A percentile compares a stretch with the other conserved stretches of the same genome.
Conservation (phyloP, 2,797 vertebrate genomes). For the Gouania willdenowi region DNA sequence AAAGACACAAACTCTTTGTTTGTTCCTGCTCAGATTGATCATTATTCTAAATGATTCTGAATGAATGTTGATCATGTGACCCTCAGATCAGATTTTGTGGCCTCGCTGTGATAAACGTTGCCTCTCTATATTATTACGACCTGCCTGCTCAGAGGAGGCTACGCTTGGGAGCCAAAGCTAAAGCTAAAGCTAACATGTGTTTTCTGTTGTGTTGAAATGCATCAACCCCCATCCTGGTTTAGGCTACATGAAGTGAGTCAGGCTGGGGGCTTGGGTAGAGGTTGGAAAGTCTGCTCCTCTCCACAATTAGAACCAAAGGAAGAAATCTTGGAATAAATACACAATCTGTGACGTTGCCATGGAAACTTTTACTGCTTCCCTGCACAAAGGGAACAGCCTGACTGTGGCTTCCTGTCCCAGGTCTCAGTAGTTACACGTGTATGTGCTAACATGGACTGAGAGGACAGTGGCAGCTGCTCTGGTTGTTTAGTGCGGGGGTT, state of each 20-base stretch:
- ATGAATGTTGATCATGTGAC: no score
- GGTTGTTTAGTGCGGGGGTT: no score
- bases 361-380: slow-evolving; percentile 42
- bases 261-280: slow-evolving; percentile 6
- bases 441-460: slow-evolving; percentile 9
- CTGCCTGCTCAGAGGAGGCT: slow-evolving; percentile 8
- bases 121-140: no score
- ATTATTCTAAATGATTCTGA: no score
- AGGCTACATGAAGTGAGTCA: slow-evolving; percentile 40
- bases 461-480: not conserved
- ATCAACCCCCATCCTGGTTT: slow-evolving; percentile 23
- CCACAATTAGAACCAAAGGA: slow-evolving; percentile 17
- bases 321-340: slow-evolving; percentile 21
- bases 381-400: slow-evolving; percentile 2
- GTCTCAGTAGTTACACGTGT: slow-evolving; percentile 13
- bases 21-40: no score
- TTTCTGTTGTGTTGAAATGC: slow-evolving; percentile 33
- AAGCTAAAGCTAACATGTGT: slow-evolving; percentile 41
- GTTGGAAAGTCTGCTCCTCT: slow-evolving; percentile 27
- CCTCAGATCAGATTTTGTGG: no score
- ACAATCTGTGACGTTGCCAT: slow-evolving; percentile 35
- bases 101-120: no score
- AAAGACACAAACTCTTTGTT: no score
- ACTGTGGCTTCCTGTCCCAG: slow-evolving; percentile 47
- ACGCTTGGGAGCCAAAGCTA: slow-evolving; percentile 12